These are phyloP conservation scores for Apocheima hispidaria DNA, from an alignment of 2,888 invertebrate species.

Conservation along the genomic window DNA sequence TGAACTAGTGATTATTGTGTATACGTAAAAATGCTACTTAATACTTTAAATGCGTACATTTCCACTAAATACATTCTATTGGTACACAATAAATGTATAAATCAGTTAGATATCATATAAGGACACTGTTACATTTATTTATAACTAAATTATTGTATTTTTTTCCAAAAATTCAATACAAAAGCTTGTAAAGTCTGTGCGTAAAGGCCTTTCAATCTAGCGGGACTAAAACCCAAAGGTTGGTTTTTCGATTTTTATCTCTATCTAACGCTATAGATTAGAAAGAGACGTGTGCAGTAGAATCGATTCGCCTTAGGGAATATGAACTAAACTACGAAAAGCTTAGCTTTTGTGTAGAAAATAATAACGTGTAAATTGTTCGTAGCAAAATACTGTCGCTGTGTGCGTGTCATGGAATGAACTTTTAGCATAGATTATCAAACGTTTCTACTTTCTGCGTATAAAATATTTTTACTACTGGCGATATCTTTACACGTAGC, in stretches of 20 bases:
- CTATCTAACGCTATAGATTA: conserved; percentile 30
- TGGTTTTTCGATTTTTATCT: conserved; percentile 28
- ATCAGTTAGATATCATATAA: conserved; percentile 53
- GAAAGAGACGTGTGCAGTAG: conserved; percentile 31
- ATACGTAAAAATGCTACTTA: conserved; percentile 65
- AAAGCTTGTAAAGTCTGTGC: conserved; percentile 58
- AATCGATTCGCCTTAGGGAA: conserved; percentile 25
- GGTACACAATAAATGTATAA: conserved; percentile 55
- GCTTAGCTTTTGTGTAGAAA: conserved; percentile 69
- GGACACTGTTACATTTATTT: conserved; percentile 48
- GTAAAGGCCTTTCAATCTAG: conserved; percentile 56
- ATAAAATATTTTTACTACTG: conserved; percentile 46
- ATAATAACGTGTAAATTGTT: conserved; percentile 66
- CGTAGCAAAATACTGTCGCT: conserved; percentile 78
- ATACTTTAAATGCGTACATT: conserved; percentile 62
- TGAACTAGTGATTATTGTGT: conserved; percentile 63
- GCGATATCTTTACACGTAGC: not conserved
- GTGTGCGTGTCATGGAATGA: conserved; percentile 73
- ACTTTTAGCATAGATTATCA: conserved; percentile 68
- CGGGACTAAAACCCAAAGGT: conserved; percentile 50
- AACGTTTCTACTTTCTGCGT: conserved; percentile 53
- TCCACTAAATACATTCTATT: conserved; percentile 43
- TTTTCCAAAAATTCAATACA: conserved; percentile 51
- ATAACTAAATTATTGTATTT: conserved; percentile 49
- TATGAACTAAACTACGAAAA: conserved; percentile 51